Evolutionary conservation across 2,888 invertebrate species (phyloP).

Genomic region (Drosophila lacicola): DNA sequence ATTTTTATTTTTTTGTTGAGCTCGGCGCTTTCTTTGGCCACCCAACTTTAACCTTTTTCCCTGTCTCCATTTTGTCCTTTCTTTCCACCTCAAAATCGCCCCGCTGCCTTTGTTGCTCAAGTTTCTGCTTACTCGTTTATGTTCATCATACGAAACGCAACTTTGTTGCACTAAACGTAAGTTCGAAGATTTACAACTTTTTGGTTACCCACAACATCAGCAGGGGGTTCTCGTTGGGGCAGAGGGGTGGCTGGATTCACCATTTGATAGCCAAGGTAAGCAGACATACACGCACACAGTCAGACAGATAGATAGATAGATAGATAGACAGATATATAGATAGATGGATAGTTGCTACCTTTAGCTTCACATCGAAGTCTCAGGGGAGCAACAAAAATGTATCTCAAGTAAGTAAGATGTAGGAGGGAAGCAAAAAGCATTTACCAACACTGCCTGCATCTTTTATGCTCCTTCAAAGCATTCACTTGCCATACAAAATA

Average conservation of each 20-base stretch:
- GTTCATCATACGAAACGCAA: conserved; percentile 67
- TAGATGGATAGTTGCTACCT: conserved; percentile 6
- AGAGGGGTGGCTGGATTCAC: not conserved
- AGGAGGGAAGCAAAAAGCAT: too few relatives aligned
- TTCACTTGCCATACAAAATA: too few relatives aligned
- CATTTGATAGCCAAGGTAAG: conserved; percentile 16
- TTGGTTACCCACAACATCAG: conserved; percentile 49
- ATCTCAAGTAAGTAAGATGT: too few relatives aligned
- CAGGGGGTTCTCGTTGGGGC: not conserved
- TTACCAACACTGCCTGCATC: too few relatives aligned
- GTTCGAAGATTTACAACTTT: conserved; percentile 69
- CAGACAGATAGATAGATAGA: conserved; percentile 11
- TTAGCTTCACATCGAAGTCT: not conserved
- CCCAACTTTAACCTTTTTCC: conserved; percentile 51
- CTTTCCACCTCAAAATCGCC: conserved; percentile 6
- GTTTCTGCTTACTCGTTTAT: conserved; percentile 58
- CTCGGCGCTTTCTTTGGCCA: conserved; percentile 52
- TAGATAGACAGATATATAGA: conserved; percentile 6
- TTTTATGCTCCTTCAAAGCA: too few relatives aligned
- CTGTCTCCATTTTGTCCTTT: not conserved
- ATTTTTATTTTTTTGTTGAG: conserved; percentile 43
- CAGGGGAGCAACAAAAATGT: too few relatives aligned
- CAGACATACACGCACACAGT: conserved; percentile 9
- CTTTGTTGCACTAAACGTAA: conserved; percentile 73
- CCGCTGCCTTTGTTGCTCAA: conserved; percentile 10